Evolutionary conservation across 2,113 vertebrate genomes (phyloP).

Genomic region (Muscicapa adusta): DNA sequence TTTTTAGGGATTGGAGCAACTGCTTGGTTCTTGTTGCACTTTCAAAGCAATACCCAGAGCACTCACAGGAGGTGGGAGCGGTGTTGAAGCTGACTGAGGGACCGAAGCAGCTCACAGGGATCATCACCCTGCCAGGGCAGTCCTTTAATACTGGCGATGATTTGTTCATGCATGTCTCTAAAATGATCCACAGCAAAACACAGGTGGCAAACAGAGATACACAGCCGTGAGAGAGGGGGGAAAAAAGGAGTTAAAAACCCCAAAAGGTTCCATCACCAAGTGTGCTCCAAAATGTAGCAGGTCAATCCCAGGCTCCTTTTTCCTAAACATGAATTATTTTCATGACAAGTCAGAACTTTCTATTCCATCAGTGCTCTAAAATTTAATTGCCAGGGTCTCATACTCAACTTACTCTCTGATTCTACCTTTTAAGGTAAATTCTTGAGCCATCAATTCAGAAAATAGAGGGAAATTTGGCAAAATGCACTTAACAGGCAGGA

Average conservation of each 20-base stretch:
- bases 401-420: neutral
- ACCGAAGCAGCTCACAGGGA: constrained; percentile 90
- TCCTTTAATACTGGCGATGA: constrained; percentile 95
- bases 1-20: neutral
- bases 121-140: constrained; percentile 92
- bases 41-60: neutral
- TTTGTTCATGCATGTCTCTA: constrained; percentile 96
- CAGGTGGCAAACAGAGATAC: neutral
- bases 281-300: neutral
- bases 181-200: constrained; percentile 51
- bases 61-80: constrained; percentile 91
- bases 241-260: constrained; percentile 21
- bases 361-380: neutral
- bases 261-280: constrained; percentile 13
- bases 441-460: neutral
- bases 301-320: constrained; percentile 42
- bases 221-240: constrained; percentile 8
- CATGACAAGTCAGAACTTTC: neutral
- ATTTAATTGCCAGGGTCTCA: neutral
- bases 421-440: neutral
- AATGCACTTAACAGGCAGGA: neutral
- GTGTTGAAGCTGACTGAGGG: constrained; percentile 87
- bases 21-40: constrained; percentile 44
- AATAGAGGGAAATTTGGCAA: neutral
- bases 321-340: neutral